Conservation (phyloP, 2,797 vertebrate species). For the Cottoperca gobio region DNA sequence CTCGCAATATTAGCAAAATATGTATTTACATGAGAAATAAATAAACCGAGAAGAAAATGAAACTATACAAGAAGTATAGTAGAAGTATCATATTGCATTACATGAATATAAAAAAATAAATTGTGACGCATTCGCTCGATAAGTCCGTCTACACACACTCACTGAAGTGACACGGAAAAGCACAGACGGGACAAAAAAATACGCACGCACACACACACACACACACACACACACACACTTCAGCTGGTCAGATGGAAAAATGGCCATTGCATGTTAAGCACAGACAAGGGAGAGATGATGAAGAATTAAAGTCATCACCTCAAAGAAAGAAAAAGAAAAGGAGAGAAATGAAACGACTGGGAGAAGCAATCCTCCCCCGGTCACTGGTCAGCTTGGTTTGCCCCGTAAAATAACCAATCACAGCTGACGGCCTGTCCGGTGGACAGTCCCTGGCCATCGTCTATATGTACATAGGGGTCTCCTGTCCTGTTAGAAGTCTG, state of each 20-base stretch:
- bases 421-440: conserved; percentile 47
- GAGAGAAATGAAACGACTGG: conserved; percentile 21
- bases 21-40: conserved; percentile 84
- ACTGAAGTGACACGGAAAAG: conserved; percentile 78
- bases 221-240: conserved; percentile 37
- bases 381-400: conserved; percentile 43
- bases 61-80: conserved; percentile 77
- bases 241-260: conserved; percentile 64
- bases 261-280: conserved; percentile 65
- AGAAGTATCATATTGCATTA: conserved; percentile 77
- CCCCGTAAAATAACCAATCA: conserved; percentile 32
- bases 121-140: conserved; percentile 62
- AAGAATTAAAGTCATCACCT: conserved; percentile 51
- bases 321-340: conserved; percentile 26
- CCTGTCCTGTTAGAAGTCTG: conserved; percentile 97
- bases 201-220: conserved; percentile 28
- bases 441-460: conserved; percentile 31
- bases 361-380: conserved; percentile 27
- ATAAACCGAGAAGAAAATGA: conserved; percentile 72
- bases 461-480: conserved; percentile 98
- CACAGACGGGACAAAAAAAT: conserved; percentile 84
- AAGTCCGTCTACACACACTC: conserved; percentile 72
- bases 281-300: conserved; percentile 51
- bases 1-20: conserved; percentile 75
- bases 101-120: conserved; percentile 78